These are phyloP conservation scores for Agriotes lineatus DNA, from an alignment of 2,888 invertebrate species.

Conservation along the genomic window DNA sequence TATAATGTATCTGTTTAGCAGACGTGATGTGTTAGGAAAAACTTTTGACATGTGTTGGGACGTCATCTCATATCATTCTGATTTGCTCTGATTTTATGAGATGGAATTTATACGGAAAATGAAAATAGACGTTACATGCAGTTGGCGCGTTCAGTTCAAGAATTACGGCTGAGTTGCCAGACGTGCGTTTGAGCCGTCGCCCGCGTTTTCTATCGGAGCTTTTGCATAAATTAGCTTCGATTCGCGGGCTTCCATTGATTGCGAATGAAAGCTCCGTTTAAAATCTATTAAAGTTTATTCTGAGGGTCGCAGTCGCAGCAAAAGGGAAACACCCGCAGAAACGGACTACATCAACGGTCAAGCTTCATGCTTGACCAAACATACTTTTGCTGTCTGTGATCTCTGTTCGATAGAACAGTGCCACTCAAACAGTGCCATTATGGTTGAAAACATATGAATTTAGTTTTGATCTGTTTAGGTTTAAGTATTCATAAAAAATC, in stretches of 20 bases:
- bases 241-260: slow-evolving; percentile 15
- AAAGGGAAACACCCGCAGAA: slow-evolving; percentile 49
- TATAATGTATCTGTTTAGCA: slow-evolving; percentile 45
- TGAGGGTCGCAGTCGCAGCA: slow-evolving; percentile 26
- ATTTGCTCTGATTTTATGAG: slow-evolving; percentile 43
- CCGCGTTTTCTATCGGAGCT: not conserved
- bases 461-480: too few relatives aligned
- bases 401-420: slow-evolving; percentile 55
- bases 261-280: slow-evolving; percentile 20
- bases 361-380: slow-evolving; percentile 58
- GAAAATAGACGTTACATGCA: slow-evolving; percentile 35
- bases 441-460: too few relatives aligned
- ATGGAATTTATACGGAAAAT: slow-evolving; percentile 34
- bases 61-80: slow-evolving; percentile 44
- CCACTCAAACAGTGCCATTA: slow-evolving; percentile 36
- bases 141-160: slow-evolving; percentile 24
- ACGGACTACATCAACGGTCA: slow-evolving; percentile 47
- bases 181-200: not conserved
- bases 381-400: slow-evolving; percentile 59
- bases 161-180: slow-evolving; percentile 14
- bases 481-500: too few relatives aligned
- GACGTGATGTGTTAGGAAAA: slow-evolving; percentile 51
- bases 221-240: not conserved
- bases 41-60: slow-evolving; percentile 51
- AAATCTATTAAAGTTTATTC: slow-evolving; percentile 37